Conservation (phyloP, 1,140 invertebrate genomes). For the Temnothorax nylanderi region DNA sequence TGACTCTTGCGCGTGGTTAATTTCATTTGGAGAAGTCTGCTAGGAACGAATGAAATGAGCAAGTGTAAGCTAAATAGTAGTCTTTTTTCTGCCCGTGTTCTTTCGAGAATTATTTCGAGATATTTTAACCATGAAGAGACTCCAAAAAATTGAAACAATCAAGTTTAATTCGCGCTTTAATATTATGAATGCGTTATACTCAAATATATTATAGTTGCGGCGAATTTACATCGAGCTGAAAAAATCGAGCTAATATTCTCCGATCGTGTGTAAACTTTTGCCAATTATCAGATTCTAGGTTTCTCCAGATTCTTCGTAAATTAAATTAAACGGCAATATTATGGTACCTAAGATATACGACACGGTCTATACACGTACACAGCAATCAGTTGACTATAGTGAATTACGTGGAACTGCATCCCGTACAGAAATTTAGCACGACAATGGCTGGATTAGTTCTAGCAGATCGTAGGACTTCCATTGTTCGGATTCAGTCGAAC, state of each 20-base stretch:
- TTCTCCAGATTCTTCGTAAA: background rate
- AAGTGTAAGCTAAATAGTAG: background rate
- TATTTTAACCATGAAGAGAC: background rate
- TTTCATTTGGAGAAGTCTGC: background rate
- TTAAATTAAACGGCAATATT: slow-evolving; percentile 27
- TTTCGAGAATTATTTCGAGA: slow-evolving; percentile 1
- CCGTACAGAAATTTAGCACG: slow-evolving; percentile 52
- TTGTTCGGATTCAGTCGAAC: slow-evolving; percentile 51
- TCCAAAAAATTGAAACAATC: background rate
- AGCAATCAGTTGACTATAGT: slow-evolving; percentile 19
- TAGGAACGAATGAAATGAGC: background rate
- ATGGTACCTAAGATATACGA: background rate
- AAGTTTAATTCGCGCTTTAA: background rate
- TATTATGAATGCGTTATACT: background rate
- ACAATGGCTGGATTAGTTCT: slow-evolving; percentile 55
- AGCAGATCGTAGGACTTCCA: slow-evolving; percentile 31
- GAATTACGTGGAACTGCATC: slow-evolving; percentile 27
- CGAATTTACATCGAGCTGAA: background rate
- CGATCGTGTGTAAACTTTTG: background rate
- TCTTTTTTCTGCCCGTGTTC: background rate
- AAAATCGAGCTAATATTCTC: background rate
- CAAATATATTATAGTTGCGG: background rate
- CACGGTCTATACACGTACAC: background rate
- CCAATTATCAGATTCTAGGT: background rate
- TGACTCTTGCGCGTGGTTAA: background rate